Percentiles rank a stretch among this genome's conserved stretches.
Conservation (phyloP, 2,888 invertebrate species). For the Elegia similella region DNA sequence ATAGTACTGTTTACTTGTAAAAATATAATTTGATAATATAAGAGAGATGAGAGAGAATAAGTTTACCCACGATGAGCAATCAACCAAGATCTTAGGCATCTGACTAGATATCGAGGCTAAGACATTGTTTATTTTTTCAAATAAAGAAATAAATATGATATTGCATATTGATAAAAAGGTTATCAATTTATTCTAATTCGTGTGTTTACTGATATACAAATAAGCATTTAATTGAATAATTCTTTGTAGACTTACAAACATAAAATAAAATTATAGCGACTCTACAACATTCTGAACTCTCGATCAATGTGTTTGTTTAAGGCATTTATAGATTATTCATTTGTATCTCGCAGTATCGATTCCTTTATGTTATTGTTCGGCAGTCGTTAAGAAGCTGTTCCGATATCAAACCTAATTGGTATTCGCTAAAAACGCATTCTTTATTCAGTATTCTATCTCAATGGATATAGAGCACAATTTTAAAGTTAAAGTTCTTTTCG, state of each 20-base stretch:
- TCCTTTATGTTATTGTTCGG: conserved; percentile 76
- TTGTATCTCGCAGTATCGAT: conserved; percentile 73
- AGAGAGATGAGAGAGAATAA: too few relatives aligned
- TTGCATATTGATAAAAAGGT: too few relatives aligned
- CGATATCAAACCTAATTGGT: conserved; percentile 67
- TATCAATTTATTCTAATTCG: too few relatives aligned
- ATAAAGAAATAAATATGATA: too few relatives aligned
- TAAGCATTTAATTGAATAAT: too few relatives aligned
- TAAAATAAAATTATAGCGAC: conserved; percentile 17
- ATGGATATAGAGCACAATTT: conserved; percentile 15
- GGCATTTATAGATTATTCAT: conserved; percentile 80
- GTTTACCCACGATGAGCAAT: too few relatives aligned
- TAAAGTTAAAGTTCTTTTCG: background rate
- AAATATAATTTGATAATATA: too few relatives aligned
- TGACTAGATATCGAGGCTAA: too few relatives aligned
- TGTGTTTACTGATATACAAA: too few relatives aligned
- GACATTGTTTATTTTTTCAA: too few relatives aligned
- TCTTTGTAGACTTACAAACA: background rate
- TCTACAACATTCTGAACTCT: conserved; percentile 43
- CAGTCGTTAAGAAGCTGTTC: conserved; percentile 57
- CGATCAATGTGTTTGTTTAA: conserved; percentile 71
- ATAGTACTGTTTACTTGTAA: too few relatives aligned
- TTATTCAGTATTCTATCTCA: conserved; percentile 25
- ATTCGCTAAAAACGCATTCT: conserved; percentile 43
- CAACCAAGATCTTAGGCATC: too few relatives aligned